Evolutionary conservation across 2,113 vertebrate species (phyloP).

Genomic region (Corythornis madagascariensis): DNA sequence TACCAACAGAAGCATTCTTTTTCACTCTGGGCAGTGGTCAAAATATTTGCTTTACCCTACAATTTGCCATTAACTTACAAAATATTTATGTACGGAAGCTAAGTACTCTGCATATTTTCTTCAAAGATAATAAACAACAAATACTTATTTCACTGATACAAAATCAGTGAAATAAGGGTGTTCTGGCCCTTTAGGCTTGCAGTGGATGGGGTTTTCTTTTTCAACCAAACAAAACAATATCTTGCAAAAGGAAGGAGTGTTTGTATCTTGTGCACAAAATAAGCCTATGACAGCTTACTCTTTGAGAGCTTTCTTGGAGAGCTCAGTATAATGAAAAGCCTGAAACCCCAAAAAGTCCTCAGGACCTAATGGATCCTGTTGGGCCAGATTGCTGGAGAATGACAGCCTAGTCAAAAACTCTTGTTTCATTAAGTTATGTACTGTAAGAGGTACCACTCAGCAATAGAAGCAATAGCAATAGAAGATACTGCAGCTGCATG

Average conservation of each 20-base stretch:
- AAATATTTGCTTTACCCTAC: conserved; percentile 46
- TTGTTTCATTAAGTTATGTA: not conserved
- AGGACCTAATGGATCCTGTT: not conserved
- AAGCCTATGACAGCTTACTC: not conserved
- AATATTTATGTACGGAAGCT: conserved; percentile 8
- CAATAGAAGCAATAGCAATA: not conserved
- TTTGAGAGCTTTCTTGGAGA: not conserved
- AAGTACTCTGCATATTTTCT: not conserved
- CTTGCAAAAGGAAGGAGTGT: not conserved
- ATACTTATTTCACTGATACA: not conserved
- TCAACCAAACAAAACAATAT: too few relatives aligned
- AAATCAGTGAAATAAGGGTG: not conserved
- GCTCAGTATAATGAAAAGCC: not conserved
- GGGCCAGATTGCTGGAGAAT: not conserved
- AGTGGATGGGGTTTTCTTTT: not conserved
- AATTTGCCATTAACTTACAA: conserved; percentile 49
- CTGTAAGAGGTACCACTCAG: not conserved
- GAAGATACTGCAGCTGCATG: not conserved
- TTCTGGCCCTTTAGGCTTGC: not conserved
- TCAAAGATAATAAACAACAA: not conserved
- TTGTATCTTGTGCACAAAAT: not conserved
- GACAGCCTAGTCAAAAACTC: not conserved
- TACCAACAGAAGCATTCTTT: conserved; percentile 17
- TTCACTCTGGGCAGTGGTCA: conserved; percentile 21
- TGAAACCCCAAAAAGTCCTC: not conserved